Conservation (phyloP, 2,797 vertebrate species). For the Tangara arthus region DNA sequence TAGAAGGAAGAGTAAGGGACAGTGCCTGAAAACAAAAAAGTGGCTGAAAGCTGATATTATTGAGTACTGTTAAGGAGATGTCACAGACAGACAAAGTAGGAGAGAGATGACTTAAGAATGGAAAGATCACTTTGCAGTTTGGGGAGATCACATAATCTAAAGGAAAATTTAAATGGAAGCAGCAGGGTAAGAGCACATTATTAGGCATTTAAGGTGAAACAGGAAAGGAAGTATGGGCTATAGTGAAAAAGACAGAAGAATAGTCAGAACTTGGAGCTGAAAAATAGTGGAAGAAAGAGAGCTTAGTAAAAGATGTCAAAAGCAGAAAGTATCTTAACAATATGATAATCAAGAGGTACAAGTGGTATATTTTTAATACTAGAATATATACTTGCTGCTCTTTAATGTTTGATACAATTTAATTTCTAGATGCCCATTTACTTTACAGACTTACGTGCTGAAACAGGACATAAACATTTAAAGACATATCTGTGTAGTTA, state of each 20-base stretch:
- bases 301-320: not conserved
- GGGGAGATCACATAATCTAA: not conserved
- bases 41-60: not conserved
- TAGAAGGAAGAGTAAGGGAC: not conserved
- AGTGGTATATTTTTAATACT: not conserved
- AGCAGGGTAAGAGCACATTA: not conserved
- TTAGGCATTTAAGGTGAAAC: not conserved
- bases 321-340: not conserved
- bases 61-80: not conserved
- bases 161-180: not conserved
- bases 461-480: not conserved
- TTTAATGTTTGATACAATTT: not conserved
- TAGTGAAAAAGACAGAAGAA: not conserved
- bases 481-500: not conserved
- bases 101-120: not conserved
- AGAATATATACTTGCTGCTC: not conserved
- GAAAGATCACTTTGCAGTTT: not conserved
- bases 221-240: not conserved
- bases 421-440: not conserved
- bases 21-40: not conserved
- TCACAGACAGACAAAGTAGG: not conserved
- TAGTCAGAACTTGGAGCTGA: not conserved
- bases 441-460: not conserved
- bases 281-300: not conserved
- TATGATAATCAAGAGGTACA: not conserved